These are phyloP conservation scores for Xiphophorus birchmanni DNA, from an alignment of 2,797 vertebrate species.

Conservation along the genomic window DNA sequence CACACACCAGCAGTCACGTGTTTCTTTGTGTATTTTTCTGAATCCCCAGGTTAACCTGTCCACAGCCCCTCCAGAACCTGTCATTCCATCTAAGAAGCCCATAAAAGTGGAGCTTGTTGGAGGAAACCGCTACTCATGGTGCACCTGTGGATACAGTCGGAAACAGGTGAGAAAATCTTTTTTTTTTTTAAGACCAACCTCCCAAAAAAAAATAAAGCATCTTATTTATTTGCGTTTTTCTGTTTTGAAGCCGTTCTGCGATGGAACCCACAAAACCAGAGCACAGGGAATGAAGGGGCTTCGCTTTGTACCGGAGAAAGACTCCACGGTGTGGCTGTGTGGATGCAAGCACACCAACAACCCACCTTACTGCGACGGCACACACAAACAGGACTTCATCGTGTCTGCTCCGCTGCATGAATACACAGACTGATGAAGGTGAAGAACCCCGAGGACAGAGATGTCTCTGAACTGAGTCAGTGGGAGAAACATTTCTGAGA, in stretches of 20 bases:
- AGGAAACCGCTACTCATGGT: conserved; percentile 85
- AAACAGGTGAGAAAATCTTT: conserved; percentile 40
- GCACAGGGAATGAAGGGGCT: conserved; percentile 74
- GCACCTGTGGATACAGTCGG: conserved; percentile 86
- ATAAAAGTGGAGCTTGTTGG: conserved; percentile 82
- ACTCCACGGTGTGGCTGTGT: conserved; percentile 76
- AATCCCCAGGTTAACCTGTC: conserved; percentile 44
- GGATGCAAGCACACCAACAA: conserved; percentile 85
- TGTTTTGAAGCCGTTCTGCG: conserved; percentile 85
- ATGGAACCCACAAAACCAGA: conserved; percentile 81
- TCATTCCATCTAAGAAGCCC: conserved; percentile 82
- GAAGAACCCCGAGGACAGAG: not conserved
- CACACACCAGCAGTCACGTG: not conserved
- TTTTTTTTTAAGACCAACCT: conserved; percentile 79
- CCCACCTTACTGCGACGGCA: conserved; percentile 79
- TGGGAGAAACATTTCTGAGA: not conserved
- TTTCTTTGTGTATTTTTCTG: not conserved
- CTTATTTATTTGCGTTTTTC: not conserved
- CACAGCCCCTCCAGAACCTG: conserved; percentile 55
- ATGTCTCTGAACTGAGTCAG: not conserved
- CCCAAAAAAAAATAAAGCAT: not conserved
- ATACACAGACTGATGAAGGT: conserved; percentile 25
- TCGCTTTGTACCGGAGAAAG: conserved; percentile 78
- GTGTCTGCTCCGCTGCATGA: conserved; percentile 34
- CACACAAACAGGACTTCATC: conserved; percentile 80